A percentile compares a stretch with the other conserved stretches of the same genome.
Conservation (phyloP, 2,888 invertebrate genomes). For the Apeira syringaria region DNA sequence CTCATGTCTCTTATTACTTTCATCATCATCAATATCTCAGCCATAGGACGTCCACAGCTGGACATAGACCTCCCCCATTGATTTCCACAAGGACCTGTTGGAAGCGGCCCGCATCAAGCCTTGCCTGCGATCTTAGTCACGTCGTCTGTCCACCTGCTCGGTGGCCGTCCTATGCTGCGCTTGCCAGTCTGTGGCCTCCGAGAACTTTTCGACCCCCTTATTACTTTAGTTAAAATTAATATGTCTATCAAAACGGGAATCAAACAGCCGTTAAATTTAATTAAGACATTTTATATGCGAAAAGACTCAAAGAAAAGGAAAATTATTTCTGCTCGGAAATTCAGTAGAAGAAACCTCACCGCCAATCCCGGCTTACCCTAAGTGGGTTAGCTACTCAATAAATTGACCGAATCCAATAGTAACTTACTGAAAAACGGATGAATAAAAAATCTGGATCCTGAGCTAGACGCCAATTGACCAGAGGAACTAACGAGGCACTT, state of each 20-base stretch:
- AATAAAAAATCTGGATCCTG: conserved; percentile 58
- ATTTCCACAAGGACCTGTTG: too few species aligned
- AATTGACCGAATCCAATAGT: conserved; percentile 36
- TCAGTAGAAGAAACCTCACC: conserved; percentile 2
- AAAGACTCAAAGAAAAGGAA: conserved; percentile 3
- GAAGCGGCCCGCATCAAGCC: too few species aligned
- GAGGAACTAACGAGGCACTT: conserved; percentile 71
- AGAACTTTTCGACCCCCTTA: too few species aligned
- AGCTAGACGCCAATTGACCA: conserved; percentile 62
- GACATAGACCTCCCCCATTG: too few species aligned
- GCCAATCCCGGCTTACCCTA: conserved; percentile 16
- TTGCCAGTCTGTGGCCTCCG: too few species aligned
- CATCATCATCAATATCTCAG: too few species aligned
- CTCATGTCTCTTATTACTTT: too few species aligned
- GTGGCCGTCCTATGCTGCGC: too few species aligned
- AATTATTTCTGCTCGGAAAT: conserved; percentile 3
- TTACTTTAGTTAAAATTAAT: too few species aligned
- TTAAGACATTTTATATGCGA: neutral
- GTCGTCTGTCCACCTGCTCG: too few species aligned
- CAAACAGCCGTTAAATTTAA: neutral
- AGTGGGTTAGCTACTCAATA: conserved; percentile 30
- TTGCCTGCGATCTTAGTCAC: too few species aligned
- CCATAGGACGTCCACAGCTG: too few species aligned
- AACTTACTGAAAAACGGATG: conserved; percentile 46
- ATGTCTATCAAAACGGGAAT: neutral